Percentiles rank a stretch among this genome's conserved stretches.
These are phyloP conservation scores for Pagetopsis macropterus DNA, from an alignment of 2,797 vertebrate species.

Conservation along the genomic window DNA sequence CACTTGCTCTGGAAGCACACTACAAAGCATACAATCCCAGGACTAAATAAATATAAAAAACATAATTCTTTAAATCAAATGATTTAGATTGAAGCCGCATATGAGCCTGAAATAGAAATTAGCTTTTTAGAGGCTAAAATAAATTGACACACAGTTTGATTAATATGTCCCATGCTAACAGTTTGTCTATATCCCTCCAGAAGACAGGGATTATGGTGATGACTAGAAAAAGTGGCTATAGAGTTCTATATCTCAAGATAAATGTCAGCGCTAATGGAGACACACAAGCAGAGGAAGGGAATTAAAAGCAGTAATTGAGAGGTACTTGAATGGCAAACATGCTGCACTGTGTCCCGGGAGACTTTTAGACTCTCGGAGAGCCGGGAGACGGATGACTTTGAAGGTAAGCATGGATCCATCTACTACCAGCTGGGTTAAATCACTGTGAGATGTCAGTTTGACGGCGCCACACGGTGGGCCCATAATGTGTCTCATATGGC, in stretches of 20 bases:
- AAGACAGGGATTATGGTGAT: neutral
- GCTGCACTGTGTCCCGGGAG: constrained; percentile 60
- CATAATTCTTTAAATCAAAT: too few species aligned
- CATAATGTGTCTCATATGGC: constrained; percentile 76
- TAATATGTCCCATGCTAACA: neutral
- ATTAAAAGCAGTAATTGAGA: constrained; percentile 75
- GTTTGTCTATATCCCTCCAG: constrained; percentile 18
- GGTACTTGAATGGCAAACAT: constrained; percentile 72
- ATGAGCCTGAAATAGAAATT: too few species aligned
- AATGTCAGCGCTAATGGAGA: constrained; percentile 66
- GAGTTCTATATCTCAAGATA: constrained; percentile 41
- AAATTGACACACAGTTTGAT: neutral
- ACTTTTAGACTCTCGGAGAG: constrained; percentile 50
- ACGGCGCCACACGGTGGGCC: constrained; percentile 63
- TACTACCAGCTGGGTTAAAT: constrained; percentile 70
- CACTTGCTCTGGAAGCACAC: too few species aligned
- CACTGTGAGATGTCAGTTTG: constrained; percentile 75
- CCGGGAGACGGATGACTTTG: constrained; percentile 69
- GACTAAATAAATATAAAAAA: too few species aligned
- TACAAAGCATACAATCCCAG: too few species aligned
- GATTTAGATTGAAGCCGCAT: too few species aligned
- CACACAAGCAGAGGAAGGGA: constrained; percentile 45
- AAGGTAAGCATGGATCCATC: constrained; percentile 72
- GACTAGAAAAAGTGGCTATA: constrained; percentile 23
- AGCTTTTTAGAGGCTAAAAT: too few species aligned